Conservation (phyloP, 2,888 invertebrate genomes). For the Apomyelois bistriatella region DNA sequence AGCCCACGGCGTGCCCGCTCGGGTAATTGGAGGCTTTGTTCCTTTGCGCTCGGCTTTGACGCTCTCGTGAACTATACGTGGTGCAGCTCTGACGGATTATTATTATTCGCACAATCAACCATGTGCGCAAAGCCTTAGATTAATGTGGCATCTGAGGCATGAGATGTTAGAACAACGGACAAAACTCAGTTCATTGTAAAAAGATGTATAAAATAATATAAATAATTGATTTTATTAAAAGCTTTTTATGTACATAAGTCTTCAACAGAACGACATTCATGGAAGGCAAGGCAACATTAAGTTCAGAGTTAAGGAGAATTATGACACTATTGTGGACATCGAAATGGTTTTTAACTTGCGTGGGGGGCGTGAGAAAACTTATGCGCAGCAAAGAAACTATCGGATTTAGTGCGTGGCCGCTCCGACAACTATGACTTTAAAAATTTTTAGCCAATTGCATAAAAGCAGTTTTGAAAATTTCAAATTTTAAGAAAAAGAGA, state of each 20-base stretch:
- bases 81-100: constrained; percentile 52
- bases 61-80: constrained; percentile 57
- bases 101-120: constrained; percentile 73
- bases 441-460: constrained; percentile 13
- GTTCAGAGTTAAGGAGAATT: constrained; percentile 34
- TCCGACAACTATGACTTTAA: constrained; percentile 23
- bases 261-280: background rate
- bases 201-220: background rate
- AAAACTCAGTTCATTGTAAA: constrained; percentile 31
- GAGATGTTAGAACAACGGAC: constrained; percentile 52
- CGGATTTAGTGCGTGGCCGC: constrained; percentile 28
- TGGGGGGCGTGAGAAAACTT: constrained; percentile 40
- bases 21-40: constrained; percentile 78
- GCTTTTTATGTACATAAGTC: constrained; percentile 8
- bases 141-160: constrained; percentile 67
- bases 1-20: constrained; percentile 74
- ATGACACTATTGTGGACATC: constrained; percentile 35
- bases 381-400: constrained; percentile 25
- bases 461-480: background rate
- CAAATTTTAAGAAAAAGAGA: too few species aligned
- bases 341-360: constrained; percentile 36
- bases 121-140: constrained; percentile 55
- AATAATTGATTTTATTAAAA: background rate
- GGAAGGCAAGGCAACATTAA: constrained; percentile 17
- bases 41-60: constrained; percentile 69